These are phyloP conservation scores for Carposina sasakii DNA, from an alignment of 1,140 invertebrate species.

Conservation along the genomic window DNA sequence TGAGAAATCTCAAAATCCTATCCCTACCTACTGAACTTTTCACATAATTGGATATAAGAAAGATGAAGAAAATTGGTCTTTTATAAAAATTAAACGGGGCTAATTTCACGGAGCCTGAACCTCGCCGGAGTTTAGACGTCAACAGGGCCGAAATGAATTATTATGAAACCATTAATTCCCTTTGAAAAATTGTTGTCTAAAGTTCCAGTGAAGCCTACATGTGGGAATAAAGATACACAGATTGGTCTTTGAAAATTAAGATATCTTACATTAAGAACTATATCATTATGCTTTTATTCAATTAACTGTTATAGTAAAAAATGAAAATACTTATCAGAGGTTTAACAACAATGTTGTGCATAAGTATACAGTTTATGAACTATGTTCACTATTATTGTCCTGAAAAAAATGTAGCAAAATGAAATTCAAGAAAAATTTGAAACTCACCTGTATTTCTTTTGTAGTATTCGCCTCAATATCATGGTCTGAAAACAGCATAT, in stretches of 20 bases:
- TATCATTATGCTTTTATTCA: neutral
- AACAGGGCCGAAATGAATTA: slow-evolving; percentile 44
- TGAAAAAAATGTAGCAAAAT: too few species aligned
- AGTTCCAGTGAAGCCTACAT: too few species aligned
- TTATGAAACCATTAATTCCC: slow-evolving; percentile 27
- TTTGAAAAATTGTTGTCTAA: too few species aligned
- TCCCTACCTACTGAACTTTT: neutral
- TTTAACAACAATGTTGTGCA: neutral
- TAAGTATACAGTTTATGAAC: too few species aligned
- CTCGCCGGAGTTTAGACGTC: slow-evolving; percentile 23
- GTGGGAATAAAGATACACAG: neutral
- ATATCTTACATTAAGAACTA: neutral
- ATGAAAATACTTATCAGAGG: neutral
- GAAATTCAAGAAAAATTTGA: too few species aligned
- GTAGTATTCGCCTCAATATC: too few species aligned
- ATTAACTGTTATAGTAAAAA: neutral
- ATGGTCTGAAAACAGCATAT: too few species aligned
- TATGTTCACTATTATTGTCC: too few species aligned
- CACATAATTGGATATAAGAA: slow-evolving; percentile 22
- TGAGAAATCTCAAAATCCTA: neutral
- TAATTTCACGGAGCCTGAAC: slow-evolving; percentile 55
- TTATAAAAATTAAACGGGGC: slow-evolving; percentile 59
- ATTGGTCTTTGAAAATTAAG: neutral
- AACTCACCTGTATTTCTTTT: too few species aligned
- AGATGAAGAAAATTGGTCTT: slow-evolving; percentile 36